A percentile compares a stretch with the other conserved stretches of the same genome.
Conservation (phyloP, 2,113 vertebrate genomes). For the Seriola aureovittata region DNA sequence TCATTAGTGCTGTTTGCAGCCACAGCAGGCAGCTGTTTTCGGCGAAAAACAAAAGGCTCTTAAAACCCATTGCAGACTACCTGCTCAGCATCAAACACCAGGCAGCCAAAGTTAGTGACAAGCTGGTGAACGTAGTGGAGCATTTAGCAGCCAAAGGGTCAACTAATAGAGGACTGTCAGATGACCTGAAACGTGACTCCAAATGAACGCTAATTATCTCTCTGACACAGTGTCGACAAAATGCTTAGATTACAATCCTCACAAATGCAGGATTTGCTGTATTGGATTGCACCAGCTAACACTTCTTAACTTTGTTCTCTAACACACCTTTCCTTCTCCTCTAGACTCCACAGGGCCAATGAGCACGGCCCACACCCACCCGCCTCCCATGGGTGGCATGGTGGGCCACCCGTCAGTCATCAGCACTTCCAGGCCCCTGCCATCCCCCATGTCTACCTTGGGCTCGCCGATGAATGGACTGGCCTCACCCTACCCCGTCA, state of each 20-base stretch:
- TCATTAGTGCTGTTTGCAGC: too few species aligned
- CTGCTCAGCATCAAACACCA: neutral
- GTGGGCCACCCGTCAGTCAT: conserved; percentile 85
- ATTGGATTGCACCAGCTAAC: neutral
- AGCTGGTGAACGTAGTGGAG: neutral
- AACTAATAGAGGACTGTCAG: too few species aligned
- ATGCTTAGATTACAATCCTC: neutral
- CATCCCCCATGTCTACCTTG: conserved; percentile 79
- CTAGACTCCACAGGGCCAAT: conserved; percentile 83
- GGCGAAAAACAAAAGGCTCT: too few species aligned
- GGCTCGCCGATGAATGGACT: conserved; percentile 84
- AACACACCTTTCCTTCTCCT: conserved; percentile 11
- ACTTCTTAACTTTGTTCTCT: neutral
- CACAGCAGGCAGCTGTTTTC: neutral
- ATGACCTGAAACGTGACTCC: too few species aligned
- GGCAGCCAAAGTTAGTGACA: neutral
- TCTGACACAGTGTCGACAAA: neutral
- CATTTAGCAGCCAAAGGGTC: neutral
- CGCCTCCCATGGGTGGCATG: conserved; percentile 80
- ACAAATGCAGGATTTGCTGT: neutral
- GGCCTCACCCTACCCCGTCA: conserved; percentile 86
- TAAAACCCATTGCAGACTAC: neutral
- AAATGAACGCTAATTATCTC: neutral
- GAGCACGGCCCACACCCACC: conserved; percentile 77
- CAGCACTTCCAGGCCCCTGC: conserved; percentile 81